These are phyloP conservation scores for Scleropages formosus DNA, from an alignment of 2,797 vertebrate genomes.

Conservation along the genomic window DNA sequence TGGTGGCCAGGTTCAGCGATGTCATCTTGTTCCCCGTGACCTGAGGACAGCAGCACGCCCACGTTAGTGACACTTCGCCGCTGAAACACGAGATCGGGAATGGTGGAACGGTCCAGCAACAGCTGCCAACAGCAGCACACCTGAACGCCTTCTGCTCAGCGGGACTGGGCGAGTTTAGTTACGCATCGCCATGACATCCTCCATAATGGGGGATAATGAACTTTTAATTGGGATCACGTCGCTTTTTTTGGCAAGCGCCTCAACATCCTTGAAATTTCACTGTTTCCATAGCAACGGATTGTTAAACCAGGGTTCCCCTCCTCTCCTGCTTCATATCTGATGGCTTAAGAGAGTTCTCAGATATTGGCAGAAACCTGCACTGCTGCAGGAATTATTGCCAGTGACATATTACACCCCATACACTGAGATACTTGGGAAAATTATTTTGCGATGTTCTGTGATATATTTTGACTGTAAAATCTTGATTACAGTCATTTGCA, in stretches of 20 bases:
- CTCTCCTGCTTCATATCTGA: background rate
- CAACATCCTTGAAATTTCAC: background rate
- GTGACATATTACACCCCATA: background rate
- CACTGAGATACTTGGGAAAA: background rate
- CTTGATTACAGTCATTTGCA: too few relatives aligned
- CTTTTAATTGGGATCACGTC: constrained; percentile 30
- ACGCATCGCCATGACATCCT: constrained; percentile 22
- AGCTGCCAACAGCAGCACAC: constrained; percentile 16
- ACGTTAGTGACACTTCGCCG: background rate
- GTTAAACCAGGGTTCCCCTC: too few relatives aligned
- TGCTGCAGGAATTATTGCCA: background rate
- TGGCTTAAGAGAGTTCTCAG: background rate
- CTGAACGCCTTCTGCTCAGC: constrained; percentile 15
- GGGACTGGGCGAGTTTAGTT: constrained; percentile 25
- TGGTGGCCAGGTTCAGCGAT: constrained; percentile 90
- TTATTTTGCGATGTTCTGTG: too few relatives aligned
- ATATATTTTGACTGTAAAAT: too few relatives aligned
- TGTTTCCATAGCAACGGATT: too few relatives aligned
- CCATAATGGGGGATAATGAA: constrained; percentile 26
- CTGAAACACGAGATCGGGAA: background rate
- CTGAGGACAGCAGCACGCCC: constrained; percentile 52
- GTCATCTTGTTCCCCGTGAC: constrained; percentile 97
- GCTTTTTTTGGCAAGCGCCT: constrained; percentile 8
- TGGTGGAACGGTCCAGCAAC: background rate
- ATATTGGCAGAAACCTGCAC: background rate